Percentiles rank a stretch among this genome's conserved stretches.
Evolutionary conservation across 1,140 invertebrate species (phyloP).

Genomic region (Galleria mellonella): DNA sequence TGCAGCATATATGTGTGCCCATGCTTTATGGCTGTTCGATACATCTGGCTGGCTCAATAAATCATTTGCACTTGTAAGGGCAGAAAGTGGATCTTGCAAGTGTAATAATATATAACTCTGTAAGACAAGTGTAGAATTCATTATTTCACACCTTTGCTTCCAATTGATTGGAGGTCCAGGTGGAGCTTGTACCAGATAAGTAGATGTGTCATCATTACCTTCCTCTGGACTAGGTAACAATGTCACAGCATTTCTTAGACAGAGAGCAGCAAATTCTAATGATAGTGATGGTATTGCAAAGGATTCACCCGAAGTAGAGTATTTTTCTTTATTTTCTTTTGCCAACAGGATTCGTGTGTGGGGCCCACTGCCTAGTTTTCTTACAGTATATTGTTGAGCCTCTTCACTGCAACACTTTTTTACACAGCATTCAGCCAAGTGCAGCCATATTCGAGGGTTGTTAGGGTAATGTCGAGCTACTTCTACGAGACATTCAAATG

Average conservation of each 20-base stretch:
- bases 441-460: constrained; percentile 93
- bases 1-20: constrained; percentile 91
- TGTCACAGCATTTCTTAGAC: constrained; percentile 88
- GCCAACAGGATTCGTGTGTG: constrained; percentile 60
- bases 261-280: constrained; percentile 92
- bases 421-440: constrained; percentile 93
- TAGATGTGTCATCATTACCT: constrained; percentile 30
- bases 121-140: constrained; percentile 82
- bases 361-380: constrained; percentile 57
- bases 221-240: constrained; percentile 69
- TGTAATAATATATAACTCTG: constrained; percentile 90
- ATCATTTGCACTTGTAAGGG: constrained; percentile 84
- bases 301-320: constrained; percentile 77
- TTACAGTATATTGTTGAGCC: constrained; percentile 50
- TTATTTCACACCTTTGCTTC: constrained; percentile 63
- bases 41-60: constrained; percentile 76
- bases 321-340: constrained; percentile 66
- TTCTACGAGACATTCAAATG: constrained; percentile 94
- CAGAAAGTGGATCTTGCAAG: constrained; percentile 88
- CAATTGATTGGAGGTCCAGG: constrained; percentile 64
- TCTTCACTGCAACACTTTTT: constrained; percentile 64
- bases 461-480: constrained; percentile 89
- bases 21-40: constrained; percentile 77
- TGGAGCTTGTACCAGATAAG: constrained; percentile 51
- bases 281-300: constrained; percentile 89